Evolutionary conservation across 2,113 vertebrate genomes (phyloP), one percentile per base, ranked within the genome.

Genomic region (Saguinus imperator): DNA sequence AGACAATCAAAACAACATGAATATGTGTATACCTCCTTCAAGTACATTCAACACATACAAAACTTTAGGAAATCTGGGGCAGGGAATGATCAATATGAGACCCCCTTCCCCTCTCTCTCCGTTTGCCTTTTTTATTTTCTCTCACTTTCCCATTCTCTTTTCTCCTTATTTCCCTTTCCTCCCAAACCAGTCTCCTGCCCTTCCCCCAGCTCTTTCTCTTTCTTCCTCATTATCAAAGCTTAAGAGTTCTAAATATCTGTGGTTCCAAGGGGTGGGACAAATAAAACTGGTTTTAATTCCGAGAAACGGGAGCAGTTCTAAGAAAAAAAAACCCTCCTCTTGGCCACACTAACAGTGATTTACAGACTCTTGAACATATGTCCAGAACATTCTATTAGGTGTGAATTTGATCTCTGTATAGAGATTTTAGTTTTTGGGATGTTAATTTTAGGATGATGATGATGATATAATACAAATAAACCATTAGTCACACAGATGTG

Each of bases 181-280:
- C 29, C 35, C 35, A 66, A n/a, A n/a, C 32, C 66, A 58, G 43
- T 48, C 45, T 70, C 92, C 29, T 97, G 27, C 14, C 64, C 57
- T 57, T 72, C 43, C 58, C 32, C 68, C 14, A 35, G 18, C 25
- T 94, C 50, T 61, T 90, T 96, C 21, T 77, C 25, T 81, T 77
- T 93, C 73, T 96, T 94, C 70, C 55, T 94, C 80, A 50, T 92
- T 85, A 66, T 50, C 43, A 55, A 97, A 76, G 70, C n/a, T 70
- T 35, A 94, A 35, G 64, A 93, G 57, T 81, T 90, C 29, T 87
- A 96, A 95, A 84, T 58, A 64, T 80, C 52, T 77, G 17, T 84
- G 14, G 73, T 12, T 3, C 3, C 35, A 87, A 48, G 43, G 50
- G 40, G 17, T 76, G 27, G 72, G 11, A 27, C 5, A 85, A 95